phyloP scores from a whole-genome alignment of 2,888 invertebrate species.

The Tenthredo scrophulariae region DNA sequence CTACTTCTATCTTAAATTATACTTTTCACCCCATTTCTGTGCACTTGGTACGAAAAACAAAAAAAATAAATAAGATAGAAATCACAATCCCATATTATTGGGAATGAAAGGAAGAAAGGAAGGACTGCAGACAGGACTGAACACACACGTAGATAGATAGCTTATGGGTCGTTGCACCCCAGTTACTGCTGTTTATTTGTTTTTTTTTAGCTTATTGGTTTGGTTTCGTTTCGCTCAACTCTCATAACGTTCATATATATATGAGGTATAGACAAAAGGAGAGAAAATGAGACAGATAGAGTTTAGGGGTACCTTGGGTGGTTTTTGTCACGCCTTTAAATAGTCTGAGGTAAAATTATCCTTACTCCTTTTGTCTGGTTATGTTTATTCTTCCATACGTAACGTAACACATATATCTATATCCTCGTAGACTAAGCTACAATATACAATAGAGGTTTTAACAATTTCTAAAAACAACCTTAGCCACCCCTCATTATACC shows the following conservation, averaged over 20 bases:
- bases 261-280: slow-evolving; percentile 49
- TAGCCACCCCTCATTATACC: neutral
- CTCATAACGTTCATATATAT: slow-evolving; percentile 23
- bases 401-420: neutral
- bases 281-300: neutral
- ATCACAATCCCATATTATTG: neutral
- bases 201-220: slow-evolving; percentile 51
- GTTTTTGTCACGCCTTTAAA: slow-evolving; percentile 40
- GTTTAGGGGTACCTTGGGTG: neutral
- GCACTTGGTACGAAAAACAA: neutral
- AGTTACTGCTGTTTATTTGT: slow-evolving; percentile 44
- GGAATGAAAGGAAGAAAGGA: neutral
- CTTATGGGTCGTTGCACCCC: slow-evolving; percentile 48
- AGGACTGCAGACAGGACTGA: neutral
- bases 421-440: slow-evolving; percentile 12
- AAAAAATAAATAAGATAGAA: neutral
- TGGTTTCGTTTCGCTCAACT: slow-evolving; percentile 37
- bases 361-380: slow-evolving; percentile 28
- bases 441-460: slow-evolving; percentile 2
- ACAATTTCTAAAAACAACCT: slow-evolving; percentile 12
- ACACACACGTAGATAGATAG: neutral
- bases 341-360: slow-evolving; percentile 45
- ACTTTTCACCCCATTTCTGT: neutral
- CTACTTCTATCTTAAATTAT: neutral
- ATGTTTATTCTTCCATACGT: slow-evolving; percentile 39